Conservation (phyloP, 2,113 vertebrate species). For the Dipodomys ordii region DNA sequence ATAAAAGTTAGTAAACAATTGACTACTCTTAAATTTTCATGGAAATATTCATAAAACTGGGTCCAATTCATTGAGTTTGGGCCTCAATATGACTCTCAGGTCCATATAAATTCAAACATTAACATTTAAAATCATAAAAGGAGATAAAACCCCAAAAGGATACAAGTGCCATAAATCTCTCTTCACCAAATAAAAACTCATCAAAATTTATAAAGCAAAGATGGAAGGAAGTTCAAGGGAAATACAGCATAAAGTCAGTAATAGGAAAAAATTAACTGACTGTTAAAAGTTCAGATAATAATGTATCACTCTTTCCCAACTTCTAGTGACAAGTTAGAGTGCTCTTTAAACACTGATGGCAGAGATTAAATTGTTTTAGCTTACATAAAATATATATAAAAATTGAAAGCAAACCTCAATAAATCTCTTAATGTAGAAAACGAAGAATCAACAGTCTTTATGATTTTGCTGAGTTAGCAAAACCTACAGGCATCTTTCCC, state of each 20-base stretch:
- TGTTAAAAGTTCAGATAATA: slow-evolving; percentile 37
- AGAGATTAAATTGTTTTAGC: slow-evolving; percentile 58
- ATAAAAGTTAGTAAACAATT: not conserved
- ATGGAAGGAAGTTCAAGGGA: not conserved
- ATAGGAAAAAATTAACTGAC: slow-evolving; percentile 8
- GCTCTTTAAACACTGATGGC: slow-evolving; percentile 18
- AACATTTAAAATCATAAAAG: slow-evolving; percentile 29
- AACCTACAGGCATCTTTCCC: not conserved
- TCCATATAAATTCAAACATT: slow-evolving; percentile 6
- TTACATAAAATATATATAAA: slow-evolving; percentile 51
- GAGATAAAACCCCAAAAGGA: not conserved
- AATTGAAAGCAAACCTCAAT: slow-evolving; percentile 32
- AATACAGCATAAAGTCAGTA: slow-evolving; percentile 27
- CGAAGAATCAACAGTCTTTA: not conserved
- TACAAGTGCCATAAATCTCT: not conserved
- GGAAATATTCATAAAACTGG: not conserved
- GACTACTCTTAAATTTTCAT: not conserved
- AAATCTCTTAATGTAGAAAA: slow-evolving; percentile 42
- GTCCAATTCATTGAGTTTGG: slow-evolving; percentile 4
- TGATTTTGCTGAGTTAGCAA: slow-evolving; percentile 29
- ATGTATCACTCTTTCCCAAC: slow-evolving; percentile 13
- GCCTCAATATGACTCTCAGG: not conserved
- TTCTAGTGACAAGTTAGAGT: slow-evolving; percentile 9
- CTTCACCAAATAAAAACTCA: slow-evolving; percentile 26
- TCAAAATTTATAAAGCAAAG: slow-evolving; percentile 49